Evolutionary conservation across 2,888 invertebrate genomes (phyloP), one percentile per base, ranked within the genome.

Genomic region (Cerastis leucographa): DNA sequence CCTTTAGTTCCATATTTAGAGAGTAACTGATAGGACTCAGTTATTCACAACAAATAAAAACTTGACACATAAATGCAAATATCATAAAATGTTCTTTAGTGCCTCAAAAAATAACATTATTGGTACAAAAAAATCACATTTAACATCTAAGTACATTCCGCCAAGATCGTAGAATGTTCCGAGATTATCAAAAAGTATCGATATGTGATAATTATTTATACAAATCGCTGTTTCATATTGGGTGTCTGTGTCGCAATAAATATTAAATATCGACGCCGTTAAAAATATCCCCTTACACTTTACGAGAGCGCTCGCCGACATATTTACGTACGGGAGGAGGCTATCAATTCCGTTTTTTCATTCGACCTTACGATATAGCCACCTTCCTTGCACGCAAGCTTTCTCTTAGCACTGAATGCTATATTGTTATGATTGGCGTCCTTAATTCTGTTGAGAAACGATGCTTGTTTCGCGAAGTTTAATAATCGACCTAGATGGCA

Each of bases 221-320:
- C 94, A 95, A 95, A 96, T 95, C 95, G 93, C 91, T 81, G 87
- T 92, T 91, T 95, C 94, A 96, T 96, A 96, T 96, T 95, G 95
- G 95, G 95, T 96, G 96, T 95, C 94, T 90, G 94, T 94, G 94
- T 94, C 95, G 93, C 94, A 94, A 96, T 96, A 96, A 96, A 96
- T 96, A 96, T 96, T 96, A 95, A 96, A 96, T 96, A 96, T 96
- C 96, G 95, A 94, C 91, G 94, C 93, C 92, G 94, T 95, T 96
- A 96, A 96, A 94, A 96, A 96, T 96, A 96, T 96, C 96, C 93
- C 86, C 94, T 96, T 96, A 96, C 96, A 96, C 89, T 96, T 96
- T 96, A 96, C 93, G 96, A 96, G 96, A 94, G 93, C 96, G 94
- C 84, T 78, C 87, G 90, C 90, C 90, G 96, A 96, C 96, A 96